A percentile compares a stretch with the other conserved stretches of the same genome.
phyloP scores from a whole-genome alignment of 2,113 vertebrate genomes.

The Hippocampus zosterae region DNA sequence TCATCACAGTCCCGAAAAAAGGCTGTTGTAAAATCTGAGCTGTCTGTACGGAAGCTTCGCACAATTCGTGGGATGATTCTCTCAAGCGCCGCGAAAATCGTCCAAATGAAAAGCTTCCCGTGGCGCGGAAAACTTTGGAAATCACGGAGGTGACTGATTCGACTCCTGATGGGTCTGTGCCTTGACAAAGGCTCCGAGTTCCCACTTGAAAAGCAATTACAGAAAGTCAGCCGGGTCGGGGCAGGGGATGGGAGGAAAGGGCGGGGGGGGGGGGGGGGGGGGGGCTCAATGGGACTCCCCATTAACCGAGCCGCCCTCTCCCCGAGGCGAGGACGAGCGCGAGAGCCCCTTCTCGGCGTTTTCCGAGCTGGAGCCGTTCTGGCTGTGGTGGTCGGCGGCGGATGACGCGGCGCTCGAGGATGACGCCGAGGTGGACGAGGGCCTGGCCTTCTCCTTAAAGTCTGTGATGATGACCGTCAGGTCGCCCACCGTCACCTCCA shows the following conservation, averaged over 20 bases:
- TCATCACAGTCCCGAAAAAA: background rate
- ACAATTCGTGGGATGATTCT: constrained; percentile 13
- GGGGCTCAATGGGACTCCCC: constrained; percentile 86
- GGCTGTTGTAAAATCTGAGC: background rate
- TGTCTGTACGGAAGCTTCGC: constrained; percentile 4
- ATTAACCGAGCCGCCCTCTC: constrained; percentile 88
- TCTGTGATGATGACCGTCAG: constrained; percentile 99
- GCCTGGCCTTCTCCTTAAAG: constrained; percentile 99
- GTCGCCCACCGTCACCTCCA: constrained; percentile 98
- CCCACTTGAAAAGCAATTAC: background rate
- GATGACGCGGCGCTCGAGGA: constrained; percentile 54
- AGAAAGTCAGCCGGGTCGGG: background rate
- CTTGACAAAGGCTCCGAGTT: background rate
- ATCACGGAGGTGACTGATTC: background rate
- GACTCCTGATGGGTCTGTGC: background rate
- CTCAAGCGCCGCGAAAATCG: constrained; percentile 7
- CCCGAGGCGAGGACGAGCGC: constrained; percentile 89
- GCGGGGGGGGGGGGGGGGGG: background rate
- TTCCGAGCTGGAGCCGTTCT: constrained; percentile 95
- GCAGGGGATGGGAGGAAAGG: background rate
- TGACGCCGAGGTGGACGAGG: constrained; percentile 80
- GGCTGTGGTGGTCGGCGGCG: constrained; percentile 84
- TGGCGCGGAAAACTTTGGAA: background rate
- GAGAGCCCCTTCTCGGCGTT: constrained; percentile 91
- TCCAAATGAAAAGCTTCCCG: constrained; percentile 4